Conservation (phyloP, 2,113 vertebrate genomes). For the Scophthalmus maximus region DNA sequence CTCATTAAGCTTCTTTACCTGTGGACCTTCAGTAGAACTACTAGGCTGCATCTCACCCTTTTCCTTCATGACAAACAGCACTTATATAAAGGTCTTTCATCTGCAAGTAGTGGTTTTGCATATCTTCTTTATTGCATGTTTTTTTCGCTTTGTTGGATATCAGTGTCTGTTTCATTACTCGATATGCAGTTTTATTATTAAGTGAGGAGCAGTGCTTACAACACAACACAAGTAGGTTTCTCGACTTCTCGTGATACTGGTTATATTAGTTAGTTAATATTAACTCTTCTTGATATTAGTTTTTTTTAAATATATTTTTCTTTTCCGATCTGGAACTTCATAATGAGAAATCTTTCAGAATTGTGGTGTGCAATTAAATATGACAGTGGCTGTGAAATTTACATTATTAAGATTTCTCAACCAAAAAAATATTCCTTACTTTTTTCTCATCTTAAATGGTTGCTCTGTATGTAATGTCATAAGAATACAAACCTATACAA, state of each 20-base stretch:
- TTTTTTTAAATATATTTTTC: neutral
- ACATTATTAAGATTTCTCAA: neutral
- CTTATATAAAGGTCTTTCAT: conserved; percentile 46
- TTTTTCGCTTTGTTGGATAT: conserved; percentile 57
- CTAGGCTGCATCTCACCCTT: conserved; percentile 51
- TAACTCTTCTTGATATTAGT: too few relatives aligned
- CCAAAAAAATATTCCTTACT: neutral
- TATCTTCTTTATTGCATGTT: conserved; percentile 61
- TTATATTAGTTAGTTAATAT: neutral
- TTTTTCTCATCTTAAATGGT: neutral
- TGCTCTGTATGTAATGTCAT: neutral
- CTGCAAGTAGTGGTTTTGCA: conserved; percentile 49
- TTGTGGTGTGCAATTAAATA: too few relatives aligned
- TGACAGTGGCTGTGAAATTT: neutral
- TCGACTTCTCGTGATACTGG: neutral
- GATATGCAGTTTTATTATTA: neutral
- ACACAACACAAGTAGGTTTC: neutral
- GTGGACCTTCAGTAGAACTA: conserved; percentile 53
- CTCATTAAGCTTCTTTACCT: conserved; percentile 61
- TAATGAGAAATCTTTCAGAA: neutral
- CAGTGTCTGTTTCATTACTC: conserved; percentile 28
- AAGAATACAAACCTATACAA: neutral
- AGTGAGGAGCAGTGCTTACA: neutral
- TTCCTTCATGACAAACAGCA: conserved; percentile 38
- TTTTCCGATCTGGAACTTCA: neutral